Evolutionary conservation across 2,797 vertebrate species (phyloP).

Genomic region (Gobionotothen gibberifrons): DNA sequence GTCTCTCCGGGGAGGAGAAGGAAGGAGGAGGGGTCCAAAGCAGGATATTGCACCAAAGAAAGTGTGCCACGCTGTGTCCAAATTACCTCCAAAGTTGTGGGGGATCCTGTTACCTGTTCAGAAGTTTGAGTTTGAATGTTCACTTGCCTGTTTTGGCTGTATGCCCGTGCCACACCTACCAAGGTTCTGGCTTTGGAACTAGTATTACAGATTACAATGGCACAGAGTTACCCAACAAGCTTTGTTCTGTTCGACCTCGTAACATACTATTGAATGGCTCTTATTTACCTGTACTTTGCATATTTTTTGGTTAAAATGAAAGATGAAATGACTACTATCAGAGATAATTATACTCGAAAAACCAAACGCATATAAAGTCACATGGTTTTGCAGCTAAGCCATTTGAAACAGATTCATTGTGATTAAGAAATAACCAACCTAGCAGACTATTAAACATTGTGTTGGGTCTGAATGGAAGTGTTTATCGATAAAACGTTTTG

Average conservation of each 20-base stretch:
- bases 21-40: slow-evolving; percentile 73
- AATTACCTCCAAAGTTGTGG: slow-evolving; percentile 79
- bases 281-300: not conserved
- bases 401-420: slow-evolving; percentile 1
- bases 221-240: slow-evolving; percentile 44
- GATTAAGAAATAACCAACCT: not conserved
- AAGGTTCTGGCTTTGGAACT: slow-evolving; percentile 59
- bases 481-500: not conserved
- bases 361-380: slow-evolving; percentile 4
- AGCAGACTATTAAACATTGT: not conserved
- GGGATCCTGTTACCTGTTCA: slow-evolving; percentile 84
- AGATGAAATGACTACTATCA: slow-evolving; percentile 4
- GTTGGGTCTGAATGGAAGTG: not conserved
- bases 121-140: slow-evolving; percentile 83
- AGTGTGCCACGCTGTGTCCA: slow-evolving; percentile 81
- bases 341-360: not conserved
- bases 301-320: not conserved
- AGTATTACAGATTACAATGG: slow-evolving; percentile 59
- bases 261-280: not conserved
- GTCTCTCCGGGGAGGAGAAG: slow-evolving; percentile 73
- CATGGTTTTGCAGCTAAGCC: slow-evolving; percentile 1
- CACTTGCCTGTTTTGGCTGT: slow-evolving; percentile 73
- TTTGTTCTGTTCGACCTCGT: slow-evolving; percentile 34
- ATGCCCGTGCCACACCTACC: slow-evolving; percentile 66
- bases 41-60: slow-evolving; percentile 85